Evolutionary conservation across 2,797 vertebrate genomes (phyloP), one percentile per base, ranked within the genome.

Genomic region (Tapirus indicus): DNA sequence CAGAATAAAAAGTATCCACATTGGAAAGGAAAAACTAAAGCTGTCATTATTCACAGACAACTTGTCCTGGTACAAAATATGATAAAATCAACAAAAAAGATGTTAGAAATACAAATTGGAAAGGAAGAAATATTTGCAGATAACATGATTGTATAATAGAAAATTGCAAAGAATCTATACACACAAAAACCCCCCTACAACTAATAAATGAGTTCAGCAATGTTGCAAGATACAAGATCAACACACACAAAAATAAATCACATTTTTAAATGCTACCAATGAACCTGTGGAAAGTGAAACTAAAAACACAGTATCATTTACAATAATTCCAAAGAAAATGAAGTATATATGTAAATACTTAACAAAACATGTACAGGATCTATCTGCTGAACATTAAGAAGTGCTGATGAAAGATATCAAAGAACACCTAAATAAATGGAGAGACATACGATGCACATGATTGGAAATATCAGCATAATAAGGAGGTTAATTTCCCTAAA

Each of bases 261-360:
- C 49, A 78, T 78, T 64, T 62, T 83, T 83, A n/a, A 83, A n/a
- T 83, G 60, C 80, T 83, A 83, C 49, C 60, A 83, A 64, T 83
- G 60, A 47, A 49, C 17, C 44, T 18, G 6, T 78, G 9, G 79
- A 62, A 82, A 62, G 38, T 82, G 17, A 44, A 62, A 62, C 21
- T 44, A 44, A 47, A 78, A 82, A 62, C 80, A 80, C 14, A 83
- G 8, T n/a, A 64, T 7, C 11, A 25, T 49, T 83, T 83, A 44
- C 29, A 83, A 7, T 47, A 11, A 47, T 83, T 83, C 41, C 29
- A 64, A 49, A 64, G 58, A 64, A 64, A 64, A 64, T 83, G 11
- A 64, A 79, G 32, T 78, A 54, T 78, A 54, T 35, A 21, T 38
- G 35, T 58, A 79, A 38, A 27, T 13, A 79, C 14, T 80, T 29